Evolutionary conservation across 2,113 vertebrate species (phyloP).

Genomic region (Eonycteris spelaea): DNA sequence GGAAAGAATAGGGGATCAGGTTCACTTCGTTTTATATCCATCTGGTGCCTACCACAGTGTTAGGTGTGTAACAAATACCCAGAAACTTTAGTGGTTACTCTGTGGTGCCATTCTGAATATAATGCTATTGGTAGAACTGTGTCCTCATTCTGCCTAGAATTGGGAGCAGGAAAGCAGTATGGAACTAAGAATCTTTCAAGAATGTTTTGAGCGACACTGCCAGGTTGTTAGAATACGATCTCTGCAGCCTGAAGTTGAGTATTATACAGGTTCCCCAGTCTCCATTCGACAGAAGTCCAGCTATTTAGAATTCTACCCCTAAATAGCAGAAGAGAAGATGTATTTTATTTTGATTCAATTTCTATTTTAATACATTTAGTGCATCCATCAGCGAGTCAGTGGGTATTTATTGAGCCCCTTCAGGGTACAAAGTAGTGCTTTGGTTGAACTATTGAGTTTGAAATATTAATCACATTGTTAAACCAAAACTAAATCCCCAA

Average conservation of each 20-base stretch:
- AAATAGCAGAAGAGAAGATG: constrained; percentile 42
- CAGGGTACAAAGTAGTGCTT: constrained; percentile 60
- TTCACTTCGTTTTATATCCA: background rate
- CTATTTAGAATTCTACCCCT: constrained; percentile 52
- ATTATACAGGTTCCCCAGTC: background rate
- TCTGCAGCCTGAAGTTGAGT: background rate
- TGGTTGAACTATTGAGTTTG: constrained; percentile 70
- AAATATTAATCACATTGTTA: constrained; percentile 78
- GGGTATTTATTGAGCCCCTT: constrained; percentile 67
- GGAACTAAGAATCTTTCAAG: constrained; percentile 16
- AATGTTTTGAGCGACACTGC: constrained; percentile 8
- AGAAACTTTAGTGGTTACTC: background rate
- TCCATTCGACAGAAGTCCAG: constrained; percentile 7
- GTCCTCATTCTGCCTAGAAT: background rate
- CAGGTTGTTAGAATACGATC: constrained; percentile 18
- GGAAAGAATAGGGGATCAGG: background rate
- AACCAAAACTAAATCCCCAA: constrained; percentile 69
- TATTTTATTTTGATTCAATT: constrained; percentile 65
- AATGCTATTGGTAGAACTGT: background rate
- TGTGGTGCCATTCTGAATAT: background rate
- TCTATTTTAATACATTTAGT: constrained; percentile 67
- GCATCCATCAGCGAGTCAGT: constrained; percentile 33
- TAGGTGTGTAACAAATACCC: background rate
- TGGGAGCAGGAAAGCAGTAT: background rate
- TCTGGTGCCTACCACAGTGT: background rate